Base-by-base conservation (phyloP, 64 coral and sea anemone species). In the Pocillopora verrucosa region DNA sequence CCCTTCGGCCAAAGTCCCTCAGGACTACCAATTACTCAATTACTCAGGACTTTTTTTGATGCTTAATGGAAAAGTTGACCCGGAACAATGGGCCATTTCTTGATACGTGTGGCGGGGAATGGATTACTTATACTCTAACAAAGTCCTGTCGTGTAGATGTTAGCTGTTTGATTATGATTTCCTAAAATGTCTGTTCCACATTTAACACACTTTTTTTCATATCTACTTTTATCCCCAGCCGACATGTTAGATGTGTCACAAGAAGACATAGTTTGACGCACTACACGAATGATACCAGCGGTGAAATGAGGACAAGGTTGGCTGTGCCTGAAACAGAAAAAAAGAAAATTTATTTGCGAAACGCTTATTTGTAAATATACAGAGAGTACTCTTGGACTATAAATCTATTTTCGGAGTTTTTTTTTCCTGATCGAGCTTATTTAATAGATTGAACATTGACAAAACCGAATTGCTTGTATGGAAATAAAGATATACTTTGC, bases 221-320 rank as follows among this genome's bases (percentile, higher is more conserved):
- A 58, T 78, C 56, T 72, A 63, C 56, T 77, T 51, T 37, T 73
- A 35, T 73, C 60, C 30, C 34, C 79, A 95, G 94, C 90, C 3
- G 94, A 89, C 36, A 83, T 92, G 86, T 64, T 89, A 79, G 94
- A 92, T 77, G 89, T 82, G 58, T 95, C 94, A 6, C 94, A 95
- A 24, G 94, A 95, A 45, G 94, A 95, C 80, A 92, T 95, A n/a
- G 94, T 95, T 41, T 95, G 72, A 77, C 56, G 38, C 61, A 57
- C 19, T 41, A 83, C 36, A 37, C 34, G 11, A 11, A 15, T 63
- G 13, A 17, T 81, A 34, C 16, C 17, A 20, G 80, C 60, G 20
- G 38, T 10, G 17, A 56, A 72, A 51, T 56, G 3, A 15, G 11
- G 12, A 56, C 65, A 72, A 58, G 5, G 37, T 15, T 51, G 26